Conservation (phyloP, 2,113 vertebrate genomes). For the Indri indri region DNA sequence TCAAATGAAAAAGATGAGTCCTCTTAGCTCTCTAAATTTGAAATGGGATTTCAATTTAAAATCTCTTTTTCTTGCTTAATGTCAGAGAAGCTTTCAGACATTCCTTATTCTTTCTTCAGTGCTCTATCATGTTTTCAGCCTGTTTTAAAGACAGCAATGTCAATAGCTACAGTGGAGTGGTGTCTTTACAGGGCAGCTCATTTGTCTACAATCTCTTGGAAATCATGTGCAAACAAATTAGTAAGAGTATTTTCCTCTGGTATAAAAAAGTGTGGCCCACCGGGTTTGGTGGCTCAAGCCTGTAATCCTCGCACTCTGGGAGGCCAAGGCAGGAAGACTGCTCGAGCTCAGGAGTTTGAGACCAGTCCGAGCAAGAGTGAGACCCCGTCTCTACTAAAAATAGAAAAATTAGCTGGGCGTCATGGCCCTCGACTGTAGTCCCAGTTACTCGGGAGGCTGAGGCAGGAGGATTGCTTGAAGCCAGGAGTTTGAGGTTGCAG, state of each 20-base stretch:
- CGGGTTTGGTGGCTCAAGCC: too few relatives aligned
- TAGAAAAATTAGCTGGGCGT: too few relatives aligned
- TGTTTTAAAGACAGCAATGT: slow-evolving; percentile 19
- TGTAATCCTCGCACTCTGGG: too few relatives aligned
- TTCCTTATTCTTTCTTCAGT: background rate
- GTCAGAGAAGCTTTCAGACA: slow-evolving; percentile 33
- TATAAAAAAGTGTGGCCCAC: background rate
- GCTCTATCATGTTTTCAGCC: background rate
- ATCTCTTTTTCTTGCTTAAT: slow-evolving; percentile 41
- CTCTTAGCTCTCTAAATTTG: slow-evolving; percentile 15
- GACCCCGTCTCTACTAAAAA: too few relatives aligned
- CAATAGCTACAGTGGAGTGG: background rate
- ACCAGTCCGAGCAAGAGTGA: too few relatives aligned
- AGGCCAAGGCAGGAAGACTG: too few relatives aligned
- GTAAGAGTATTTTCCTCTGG: slow-evolving; percentile 9
- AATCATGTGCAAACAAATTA: slow-evolving; percentile 40
- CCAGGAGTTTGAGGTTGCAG: too few relatives aligned
- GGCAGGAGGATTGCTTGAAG: too few relatives aligned
- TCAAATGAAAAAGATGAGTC: slow-evolving; percentile 12
- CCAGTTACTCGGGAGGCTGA: too few relatives aligned
- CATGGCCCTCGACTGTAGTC: too few relatives aligned
- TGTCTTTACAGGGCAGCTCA: background rate
- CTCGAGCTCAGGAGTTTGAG: too few relatives aligned
- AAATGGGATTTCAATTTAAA: slow-evolving; percentile 42
- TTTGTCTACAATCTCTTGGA: slow-evolving; percentile 48